These are phyloP conservation scores for Sarcophaga caerulescens DNA, from an alignment of 2,888 invertebrate genomes.

Conservation along the genomic window DNA sequence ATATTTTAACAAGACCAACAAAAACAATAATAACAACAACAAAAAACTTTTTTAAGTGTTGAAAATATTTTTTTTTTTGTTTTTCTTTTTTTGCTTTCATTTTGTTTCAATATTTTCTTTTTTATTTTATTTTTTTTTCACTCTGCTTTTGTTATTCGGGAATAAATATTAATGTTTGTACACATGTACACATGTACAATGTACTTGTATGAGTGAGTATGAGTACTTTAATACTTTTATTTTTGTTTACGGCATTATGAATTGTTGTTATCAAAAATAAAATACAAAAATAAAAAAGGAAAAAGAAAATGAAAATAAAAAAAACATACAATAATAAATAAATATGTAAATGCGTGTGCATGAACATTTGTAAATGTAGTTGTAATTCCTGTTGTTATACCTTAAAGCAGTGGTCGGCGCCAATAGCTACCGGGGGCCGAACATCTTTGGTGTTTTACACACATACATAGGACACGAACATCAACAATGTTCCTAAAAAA, in stretches of 20 bases:
- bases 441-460: too few species aligned
- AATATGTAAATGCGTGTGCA: background rate
- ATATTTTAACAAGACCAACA: slow-evolving; percentile 43
- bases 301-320: background rate
- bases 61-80: slow-evolving; percentile 42
- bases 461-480: too few species aligned
- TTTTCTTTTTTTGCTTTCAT: background rate
- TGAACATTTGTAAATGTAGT: background rate
- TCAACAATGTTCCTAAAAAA: too few species aligned
- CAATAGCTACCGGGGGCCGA: too few species aligned
- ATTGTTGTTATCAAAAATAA: slow-evolving; percentile 26
- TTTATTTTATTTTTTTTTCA: background rate
- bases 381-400: background rate
- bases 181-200: background rate
- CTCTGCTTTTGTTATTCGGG: background rate
- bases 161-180: slow-evolving; percentile 8
- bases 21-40: background rate
- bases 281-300: background rate
- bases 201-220: too few species aligned
- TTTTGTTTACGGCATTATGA: background rate
- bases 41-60: slow-evolving; percentile 38
- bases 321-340: too few species aligned
- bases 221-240: too few species aligned
- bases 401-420: slow-evolving; percentile 8
- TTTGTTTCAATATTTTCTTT: slow-evolving; percentile 12